Percentiles rank a stretch among this genome's conserved stretches.
Evolutionary conservation across 2,888 invertebrate genomes (phyloP).

Genomic region (Melikaiella ostensackeni): DNA sequence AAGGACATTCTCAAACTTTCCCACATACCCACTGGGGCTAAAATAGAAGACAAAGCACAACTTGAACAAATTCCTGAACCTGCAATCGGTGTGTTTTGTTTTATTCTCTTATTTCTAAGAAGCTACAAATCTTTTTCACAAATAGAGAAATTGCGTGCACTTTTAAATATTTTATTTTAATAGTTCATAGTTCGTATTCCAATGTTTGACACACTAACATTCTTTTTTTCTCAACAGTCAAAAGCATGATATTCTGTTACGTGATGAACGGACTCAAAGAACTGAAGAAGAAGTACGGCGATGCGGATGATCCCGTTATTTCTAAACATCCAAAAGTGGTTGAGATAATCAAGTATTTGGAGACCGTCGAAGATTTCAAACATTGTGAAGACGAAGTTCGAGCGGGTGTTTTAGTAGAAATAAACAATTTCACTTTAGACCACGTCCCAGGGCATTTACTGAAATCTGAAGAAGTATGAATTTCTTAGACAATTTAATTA

Average conservation of each 20-base stretch:
- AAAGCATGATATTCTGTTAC: slow-evolving; percentile 75
- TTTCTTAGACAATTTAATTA: neutral
- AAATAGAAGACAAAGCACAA: slow-evolving; percentile 11
- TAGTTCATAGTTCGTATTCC: neutral
- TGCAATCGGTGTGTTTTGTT: slow-evolving; percentile 34
- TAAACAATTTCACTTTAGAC: slow-evolving; percentile 81
- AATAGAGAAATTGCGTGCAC: no score
- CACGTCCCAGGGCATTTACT: slow-evolving; percentile 85
- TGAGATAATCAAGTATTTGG: slow-evolving; percentile 68
- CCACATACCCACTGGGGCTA: slow-evolving; percentile 70
- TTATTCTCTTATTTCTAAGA: neutral
- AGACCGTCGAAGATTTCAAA: slow-evolving; percentile 68
- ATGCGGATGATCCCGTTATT: slow-evolving; percentile 62
- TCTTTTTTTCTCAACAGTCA: slow-evolving; percentile 58
- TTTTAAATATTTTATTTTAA: no score
- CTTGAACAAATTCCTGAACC: neutral
- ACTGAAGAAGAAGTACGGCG: slow-evolving; percentile 74
- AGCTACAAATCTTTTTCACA: no score
- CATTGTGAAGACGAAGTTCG: slow-evolving; percentile 76
- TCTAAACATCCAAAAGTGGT: slow-evolving; percentile 71
- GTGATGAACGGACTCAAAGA: slow-evolving; percentile 79
- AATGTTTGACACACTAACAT: neutral
- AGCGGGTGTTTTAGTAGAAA: slow-evolving; percentile 79
- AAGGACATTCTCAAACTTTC: slow-evolving; percentile 84
- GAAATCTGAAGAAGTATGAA: slow-evolving; percentile 81